Evolutionary conservation across 2,888 invertebrate species (phyloP), one percentile per base, ranked within the genome.

Genomic region (Ellobium chinense): DNA sequence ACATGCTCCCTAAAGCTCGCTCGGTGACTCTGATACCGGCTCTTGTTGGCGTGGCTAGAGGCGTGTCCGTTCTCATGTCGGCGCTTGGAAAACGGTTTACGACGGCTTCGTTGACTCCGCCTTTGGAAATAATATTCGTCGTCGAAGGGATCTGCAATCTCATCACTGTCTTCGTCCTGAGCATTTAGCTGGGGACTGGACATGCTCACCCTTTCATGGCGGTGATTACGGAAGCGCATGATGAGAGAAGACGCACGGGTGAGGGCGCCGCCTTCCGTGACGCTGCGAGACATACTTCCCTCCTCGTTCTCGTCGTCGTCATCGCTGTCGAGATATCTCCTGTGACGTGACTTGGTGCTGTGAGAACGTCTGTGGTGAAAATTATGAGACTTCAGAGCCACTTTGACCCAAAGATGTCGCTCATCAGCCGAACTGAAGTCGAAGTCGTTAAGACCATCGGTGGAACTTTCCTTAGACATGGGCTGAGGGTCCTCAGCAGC

Each of bases 271-370:
- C 63, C 75, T 9, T 63, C 75, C 36, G 31, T 75, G 31, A 21
- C 75, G 34, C 75, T 75, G 18, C 46, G 54, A 12, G 54, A 14
- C 14, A 75, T 12, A 34, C 31, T 37, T 0, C 31, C 14, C 1
- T n/a, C 4, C 21, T 65, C 75, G 1, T 56, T 12, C 7, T 73
- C 73, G 31, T 75, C 75, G 7, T 75, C 75, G 18, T 75, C 75
- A n/a, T 27, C 34, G 7, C 21, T 5, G 9, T 9, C 21, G 2
- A 70, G 18, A n/a, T n/a, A n/a, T 46, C 46, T 21, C n/a, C 65
- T 75, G n/a, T 46, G 4, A 24, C 75, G 62, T 46, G 75, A 75
- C 24, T 65, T 75, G 21, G 75, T 75, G 37, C 75, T 75, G 21
- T 75, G 75, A 1, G 75, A 63, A 27, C 75, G 62, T n/a, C 31